Conservation (phyloP, 2,888 invertebrate species). For the Orthosia incerta region DNA sequence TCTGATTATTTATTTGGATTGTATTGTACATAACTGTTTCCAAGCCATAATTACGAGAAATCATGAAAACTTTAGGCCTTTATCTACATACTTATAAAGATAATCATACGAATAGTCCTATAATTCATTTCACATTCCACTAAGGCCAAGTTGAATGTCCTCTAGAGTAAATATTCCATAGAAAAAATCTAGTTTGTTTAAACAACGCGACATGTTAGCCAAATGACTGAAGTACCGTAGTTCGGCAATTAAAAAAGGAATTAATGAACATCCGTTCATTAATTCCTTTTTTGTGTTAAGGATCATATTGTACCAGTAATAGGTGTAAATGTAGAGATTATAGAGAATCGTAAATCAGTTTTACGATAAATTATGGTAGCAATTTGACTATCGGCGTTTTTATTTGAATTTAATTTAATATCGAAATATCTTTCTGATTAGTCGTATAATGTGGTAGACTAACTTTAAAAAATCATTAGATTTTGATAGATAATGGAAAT, state of each 20-base stretch:
- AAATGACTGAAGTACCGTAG: constrained; percentile 54
- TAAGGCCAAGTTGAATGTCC: constrained; percentile 24
- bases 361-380: constrained; percentile 2
- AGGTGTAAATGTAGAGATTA: neutral
- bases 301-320: constrained; percentile 43
- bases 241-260: constrained; percentile 32
- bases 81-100: neutral
- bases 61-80: neutral
- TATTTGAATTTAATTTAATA: neutral
- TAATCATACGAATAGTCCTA: constrained; percentile 13
- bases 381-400: neutral
- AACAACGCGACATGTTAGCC: constrained; percentile 36
- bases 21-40: neutral
- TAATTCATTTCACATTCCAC: neutral
- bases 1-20: constrained; percentile 29
- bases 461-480: neutral
- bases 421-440: neutral
- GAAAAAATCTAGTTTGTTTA: constrained; percentile 30
- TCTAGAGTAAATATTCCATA: constrained; percentile 19
- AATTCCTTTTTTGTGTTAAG: no score
- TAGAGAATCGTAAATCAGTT: constrained; percentile 15
- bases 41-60: neutral
- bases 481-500: neutral
- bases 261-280: no score
- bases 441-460: neutral